A percentile compares a stretch with the other conserved stretches of the same genome.
Conservation (phyloP, 2,888 invertebrate genomes). For the Trilocha varians region DNA sequence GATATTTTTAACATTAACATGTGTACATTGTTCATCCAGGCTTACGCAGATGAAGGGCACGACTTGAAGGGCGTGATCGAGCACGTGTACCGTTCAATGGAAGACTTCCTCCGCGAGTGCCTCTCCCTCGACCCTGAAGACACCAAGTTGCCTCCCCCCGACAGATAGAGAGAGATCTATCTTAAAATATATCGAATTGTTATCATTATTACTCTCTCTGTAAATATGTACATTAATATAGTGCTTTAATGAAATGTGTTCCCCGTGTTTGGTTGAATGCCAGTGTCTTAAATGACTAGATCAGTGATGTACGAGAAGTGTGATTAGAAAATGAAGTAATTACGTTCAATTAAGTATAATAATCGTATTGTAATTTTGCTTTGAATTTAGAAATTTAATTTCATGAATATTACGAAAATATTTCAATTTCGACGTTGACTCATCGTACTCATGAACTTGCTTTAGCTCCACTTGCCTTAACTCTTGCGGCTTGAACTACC, state of each 20-base stretch:
- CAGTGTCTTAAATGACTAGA: constrained; percentile 6
- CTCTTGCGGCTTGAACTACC: constrained; percentile 11
- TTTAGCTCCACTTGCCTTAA: constrained; percentile 52
- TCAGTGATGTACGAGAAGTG: not conserved
- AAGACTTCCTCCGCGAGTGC: constrained; percentile 92
- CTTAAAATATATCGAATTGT: constrained; percentile 30
- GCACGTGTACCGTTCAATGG: constrained; percentile 94
- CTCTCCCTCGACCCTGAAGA: constrained; percentile 88
- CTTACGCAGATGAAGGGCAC: constrained; percentile 94
- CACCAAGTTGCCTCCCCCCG: constrained; percentile 75
- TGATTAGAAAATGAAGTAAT: not conserved
- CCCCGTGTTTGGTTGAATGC: constrained; percentile 41
- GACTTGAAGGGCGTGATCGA: constrained; percentile 87
- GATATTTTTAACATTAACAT: not conserved
- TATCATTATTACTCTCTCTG: constrained; percentile 43
- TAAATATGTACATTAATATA: constrained; percentile 68
- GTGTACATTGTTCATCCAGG: constrained; percentile 70
- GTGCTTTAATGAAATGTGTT: constrained; percentile 68
- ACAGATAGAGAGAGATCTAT: constrained; percentile 51
- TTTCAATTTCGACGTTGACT: constrained; percentile 40
- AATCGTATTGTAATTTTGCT: not conserved
- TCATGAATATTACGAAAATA: constrained; percentile 16
- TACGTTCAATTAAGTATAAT: not conserved
- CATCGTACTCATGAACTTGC: constrained; percentile 51
- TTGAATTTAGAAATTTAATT: constrained; percentile 4